phyloP scores from a whole-genome alignment of 2,797 vertebrate genomes.

The Neolamprologus multifasciatus region DNA sequence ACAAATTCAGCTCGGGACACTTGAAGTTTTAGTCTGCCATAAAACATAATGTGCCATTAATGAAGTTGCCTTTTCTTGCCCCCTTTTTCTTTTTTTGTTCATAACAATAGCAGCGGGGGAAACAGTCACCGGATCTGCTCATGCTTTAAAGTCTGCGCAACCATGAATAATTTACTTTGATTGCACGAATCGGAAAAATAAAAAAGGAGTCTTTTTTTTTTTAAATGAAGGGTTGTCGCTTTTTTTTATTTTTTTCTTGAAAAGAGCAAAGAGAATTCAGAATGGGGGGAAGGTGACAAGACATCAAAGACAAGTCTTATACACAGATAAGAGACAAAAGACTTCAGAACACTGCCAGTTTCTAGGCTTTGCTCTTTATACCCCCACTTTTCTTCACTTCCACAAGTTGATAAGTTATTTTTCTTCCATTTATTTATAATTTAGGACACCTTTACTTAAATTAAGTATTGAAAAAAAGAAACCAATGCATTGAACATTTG shows the following conservation, averaged over 20 bases:
- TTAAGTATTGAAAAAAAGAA: neutral
- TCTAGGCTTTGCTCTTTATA: constrained; percentile 39
- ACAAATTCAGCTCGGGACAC: constrained; percentile 66
- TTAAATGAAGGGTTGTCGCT: constrained; percentile 43
- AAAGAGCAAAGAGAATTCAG: constrained; percentile 74
- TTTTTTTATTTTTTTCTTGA: constrained; percentile 35
- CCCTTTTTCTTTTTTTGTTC: constrained; percentile 56
- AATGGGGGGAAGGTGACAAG: constrained; percentile 64
- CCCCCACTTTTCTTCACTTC: constrained; percentile 43
- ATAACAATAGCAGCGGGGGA: constrained; percentile 67
- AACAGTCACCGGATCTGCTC: constrained; percentile 52
- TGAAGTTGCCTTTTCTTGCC: constrained; percentile 59
- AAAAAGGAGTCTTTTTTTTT: constrained; percentile 14
- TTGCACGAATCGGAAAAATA: constrained; percentile 52
- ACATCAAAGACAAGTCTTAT: constrained; percentile 73
- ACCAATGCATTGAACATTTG: neutral
- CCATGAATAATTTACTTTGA: constrained; percentile 73
- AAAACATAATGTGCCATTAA: constrained; percentile 71
- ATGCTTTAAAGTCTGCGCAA: constrained; percentile 51
- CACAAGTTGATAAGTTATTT: constrained; percentile 11
- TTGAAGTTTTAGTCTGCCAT: constrained; percentile 58
- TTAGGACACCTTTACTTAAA: neutral
- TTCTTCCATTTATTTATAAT: neutral
- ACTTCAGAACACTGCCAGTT: constrained; percentile 65
- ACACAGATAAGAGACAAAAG: constrained; percentile 70